These are phyloP conservation scores for Oxytorus armatus DNA, from an alignment of 2,888 invertebrate species.

Conservation along the genomic window DNA sequence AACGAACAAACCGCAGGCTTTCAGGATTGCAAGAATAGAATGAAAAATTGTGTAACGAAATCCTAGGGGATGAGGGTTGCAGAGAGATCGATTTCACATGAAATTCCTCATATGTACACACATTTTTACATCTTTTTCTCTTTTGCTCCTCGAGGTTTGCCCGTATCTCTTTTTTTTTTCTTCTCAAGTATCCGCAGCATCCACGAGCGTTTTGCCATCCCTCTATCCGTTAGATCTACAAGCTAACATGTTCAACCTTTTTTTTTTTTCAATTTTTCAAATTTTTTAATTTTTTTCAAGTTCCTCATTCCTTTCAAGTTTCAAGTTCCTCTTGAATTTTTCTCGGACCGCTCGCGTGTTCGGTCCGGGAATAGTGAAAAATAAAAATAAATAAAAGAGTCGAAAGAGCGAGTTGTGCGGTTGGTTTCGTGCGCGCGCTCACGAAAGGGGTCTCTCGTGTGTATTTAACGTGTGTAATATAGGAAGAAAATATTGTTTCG, in stretches of 20 bases:
- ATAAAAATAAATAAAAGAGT: conserved; percentile 11
- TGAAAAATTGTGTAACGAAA: no score
- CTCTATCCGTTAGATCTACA: conserved; percentile 24
- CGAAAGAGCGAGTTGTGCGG: background rate
- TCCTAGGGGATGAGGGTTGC: no score
- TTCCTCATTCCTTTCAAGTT: no score
- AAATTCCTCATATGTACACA: conserved; percentile 1
- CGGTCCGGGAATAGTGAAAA: background rate
- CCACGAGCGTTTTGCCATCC: conserved; percentile 19
- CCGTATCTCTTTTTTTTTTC: conserved; percentile 55
- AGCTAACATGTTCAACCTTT: conserved; percentile 28
- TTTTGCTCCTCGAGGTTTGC: conserved; percentile 20
- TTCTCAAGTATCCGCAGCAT: conserved; percentile 51
- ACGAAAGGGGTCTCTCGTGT: no score
- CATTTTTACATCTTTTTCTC: conserved; percentile 13
- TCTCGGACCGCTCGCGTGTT: background rate
- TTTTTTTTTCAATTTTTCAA: no score
- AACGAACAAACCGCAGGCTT: no score
- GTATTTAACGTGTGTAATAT: no score
- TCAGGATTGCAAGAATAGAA: no score
- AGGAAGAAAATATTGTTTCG: no score
- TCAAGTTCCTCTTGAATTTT: background rate
- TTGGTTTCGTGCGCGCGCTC: no score
- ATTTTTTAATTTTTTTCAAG: background rate
- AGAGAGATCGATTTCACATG: background rate